These are phyloP conservation scores for Heliornis fulica DNA, from an alignment of 2,113 vertebrate genomes.

Conservation along the genomic window DNA sequence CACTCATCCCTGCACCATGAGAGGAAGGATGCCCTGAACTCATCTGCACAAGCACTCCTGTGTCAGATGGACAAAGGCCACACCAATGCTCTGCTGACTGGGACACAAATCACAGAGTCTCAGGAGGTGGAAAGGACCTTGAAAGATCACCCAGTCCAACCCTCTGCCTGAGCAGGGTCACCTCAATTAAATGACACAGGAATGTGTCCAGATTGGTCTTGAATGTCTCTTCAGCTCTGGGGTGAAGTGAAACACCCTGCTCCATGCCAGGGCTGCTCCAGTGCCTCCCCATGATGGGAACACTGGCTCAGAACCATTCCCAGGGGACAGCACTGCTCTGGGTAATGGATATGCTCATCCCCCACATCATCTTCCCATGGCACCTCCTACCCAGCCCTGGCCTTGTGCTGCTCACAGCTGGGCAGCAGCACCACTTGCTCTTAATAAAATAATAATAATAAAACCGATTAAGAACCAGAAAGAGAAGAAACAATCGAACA, in stretches of 20 bases:
- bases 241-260: not conserved
- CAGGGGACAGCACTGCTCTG: not conserved
- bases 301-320: fast-evolving
- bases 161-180: too few species aligned
- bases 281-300: not conserved
- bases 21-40: not conserved
- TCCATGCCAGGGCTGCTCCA: not conserved
- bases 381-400: not conserved
- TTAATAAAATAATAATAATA: not conserved
- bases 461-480: not conserved
- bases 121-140: too few species aligned
- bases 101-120: too few species aligned
- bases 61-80: not conserved
- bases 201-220: too few species aligned
- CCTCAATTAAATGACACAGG: too few species aligned
- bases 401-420: fast-evolving
- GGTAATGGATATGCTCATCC: not conserved
- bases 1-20: not conserved
- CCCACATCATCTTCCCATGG: not conserved
- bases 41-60: not conserved
- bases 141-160: too few species aligned
- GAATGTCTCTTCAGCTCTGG: too few species aligned
- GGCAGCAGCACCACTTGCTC: not conserved
- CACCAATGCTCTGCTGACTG: fast-evolving
- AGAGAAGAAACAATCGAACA: not conserved